Conservation (phyloP, 1,140 invertebrate genomes). For the Aculops lycopersici region DNA sequence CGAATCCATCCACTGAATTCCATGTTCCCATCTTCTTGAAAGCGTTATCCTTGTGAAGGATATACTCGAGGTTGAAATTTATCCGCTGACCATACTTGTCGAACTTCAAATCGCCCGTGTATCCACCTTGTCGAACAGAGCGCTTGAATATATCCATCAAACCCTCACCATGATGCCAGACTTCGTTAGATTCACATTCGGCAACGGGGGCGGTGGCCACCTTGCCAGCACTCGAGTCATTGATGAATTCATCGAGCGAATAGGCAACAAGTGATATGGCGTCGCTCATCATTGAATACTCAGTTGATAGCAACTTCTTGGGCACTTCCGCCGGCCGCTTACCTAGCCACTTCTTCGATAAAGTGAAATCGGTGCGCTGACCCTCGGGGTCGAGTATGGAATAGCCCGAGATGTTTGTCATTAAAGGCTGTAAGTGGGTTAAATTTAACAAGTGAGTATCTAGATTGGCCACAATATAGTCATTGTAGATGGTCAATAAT, state of each 20-base stretch:
- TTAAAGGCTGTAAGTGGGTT: neutral
- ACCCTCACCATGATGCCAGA: neutral
- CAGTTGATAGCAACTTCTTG: conserved; percentile 26
- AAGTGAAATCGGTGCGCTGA: neutral
- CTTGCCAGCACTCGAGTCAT: neutral
- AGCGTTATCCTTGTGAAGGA: neutral
- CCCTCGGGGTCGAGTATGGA: neutral
- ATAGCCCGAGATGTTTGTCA: neutral
- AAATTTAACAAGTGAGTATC: neutral
- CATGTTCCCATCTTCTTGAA: neutral
- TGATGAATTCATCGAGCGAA: conserved; percentile 41
- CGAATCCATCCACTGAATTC: conserved; percentile 2
- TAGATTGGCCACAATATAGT: neutral
- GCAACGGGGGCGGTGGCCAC: neutral
- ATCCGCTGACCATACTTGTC: neutral
- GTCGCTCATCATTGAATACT: conserved; percentile 78
- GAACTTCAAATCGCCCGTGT: neutral
- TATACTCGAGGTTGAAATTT: neutral
- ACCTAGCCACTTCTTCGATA: neutral
- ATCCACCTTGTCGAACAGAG: neutral
- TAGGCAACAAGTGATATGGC: conserved; percentile 68
- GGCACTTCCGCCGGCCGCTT: neutral
- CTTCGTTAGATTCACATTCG: neutral
- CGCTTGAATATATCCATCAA: neutral
- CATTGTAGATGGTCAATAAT: neutral